A percentile compares a stretch with the other conserved stretches of the same genome.
These are phyloP conservation scores for Caradrina clavipalpis DNA, from an alignment of 2,888 invertebrate genomes.

Conservation along the genomic window DNA sequence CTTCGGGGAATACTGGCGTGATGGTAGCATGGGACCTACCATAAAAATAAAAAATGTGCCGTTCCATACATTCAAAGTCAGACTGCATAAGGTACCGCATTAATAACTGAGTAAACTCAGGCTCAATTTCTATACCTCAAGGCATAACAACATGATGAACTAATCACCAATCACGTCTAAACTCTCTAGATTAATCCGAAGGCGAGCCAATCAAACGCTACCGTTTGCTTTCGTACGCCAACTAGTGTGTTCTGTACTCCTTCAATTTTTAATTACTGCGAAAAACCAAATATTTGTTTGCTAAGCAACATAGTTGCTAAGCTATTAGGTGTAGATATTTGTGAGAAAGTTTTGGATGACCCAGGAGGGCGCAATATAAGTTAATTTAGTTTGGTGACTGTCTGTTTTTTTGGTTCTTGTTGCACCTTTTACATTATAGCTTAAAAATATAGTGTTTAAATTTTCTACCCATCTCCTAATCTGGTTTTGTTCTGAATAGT, in stretches of 20 bases:
- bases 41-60: too few species aligned
- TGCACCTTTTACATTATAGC: too few species aligned
- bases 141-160: conserved; percentile 9
- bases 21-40: too few species aligned
- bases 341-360: not conserved
- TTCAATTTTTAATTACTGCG: conserved; percentile 31
- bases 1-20: too few species aligned
- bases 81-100: not conserved
- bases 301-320: not conserved
- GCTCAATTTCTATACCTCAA: conserved; percentile 22
- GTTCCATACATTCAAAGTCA: not conserved
- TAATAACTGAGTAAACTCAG: not conserved
- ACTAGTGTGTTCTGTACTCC: not conserved
- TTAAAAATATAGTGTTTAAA: too few species aligned
- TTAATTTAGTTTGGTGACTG: too few species aligned
- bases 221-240: conserved; percentile 23
- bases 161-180: conserved; percentile 33
- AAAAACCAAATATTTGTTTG: not conserved
- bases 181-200: conserved; percentile 24
- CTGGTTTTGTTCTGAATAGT: too few species aligned
- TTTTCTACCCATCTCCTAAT: too few species aligned
- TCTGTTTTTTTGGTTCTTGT: too few species aligned
- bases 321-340: not conserved
- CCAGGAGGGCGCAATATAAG: not conserved
- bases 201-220: conserved; percentile 28